Evolutionary conservation across 1,140 invertebrate species (phyloP).

Genomic region (Pomacea maculata): DNA sequence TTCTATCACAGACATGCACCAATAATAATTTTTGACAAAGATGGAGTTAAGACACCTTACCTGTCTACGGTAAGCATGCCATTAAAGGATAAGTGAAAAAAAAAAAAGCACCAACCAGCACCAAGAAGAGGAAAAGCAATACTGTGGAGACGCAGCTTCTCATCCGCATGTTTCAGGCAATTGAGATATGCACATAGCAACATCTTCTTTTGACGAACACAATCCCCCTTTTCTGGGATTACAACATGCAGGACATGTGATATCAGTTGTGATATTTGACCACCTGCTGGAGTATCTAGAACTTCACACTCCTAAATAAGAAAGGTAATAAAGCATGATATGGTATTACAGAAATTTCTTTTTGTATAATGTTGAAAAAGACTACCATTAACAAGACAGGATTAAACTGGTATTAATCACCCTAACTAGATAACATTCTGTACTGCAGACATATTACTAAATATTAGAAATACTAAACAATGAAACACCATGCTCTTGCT

Average conservation of each 20-base stretch:
- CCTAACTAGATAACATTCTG: too few species aligned
- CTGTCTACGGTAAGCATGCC: not conserved
- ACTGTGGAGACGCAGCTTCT: conserved; percentile 11
- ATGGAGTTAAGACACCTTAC: too few species aligned
- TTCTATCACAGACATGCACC: too few species aligned
- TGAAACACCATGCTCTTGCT: too few species aligned
- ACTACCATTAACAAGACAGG: too few species aligned
- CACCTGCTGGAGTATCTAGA: conserved; percentile 11
- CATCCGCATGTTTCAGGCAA: conserved; percentile 18
- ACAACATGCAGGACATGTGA: conserved; percentile 18
- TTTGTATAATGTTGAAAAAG: too few species aligned
- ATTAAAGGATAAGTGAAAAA: not conserved
- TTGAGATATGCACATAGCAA: conserved; percentile 22
- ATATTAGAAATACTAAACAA: too few species aligned
- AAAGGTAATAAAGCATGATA: too few species aligned
- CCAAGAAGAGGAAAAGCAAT: conserved; percentile 12
- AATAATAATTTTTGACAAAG: too few species aligned
- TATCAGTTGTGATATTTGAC: not conserved
- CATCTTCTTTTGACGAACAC: conserved; percentile 6
- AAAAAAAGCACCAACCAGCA: not conserved
- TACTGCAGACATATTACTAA: too few species aligned
- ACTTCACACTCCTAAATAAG: conserved; percentile 12
- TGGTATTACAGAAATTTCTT: too few species aligned
- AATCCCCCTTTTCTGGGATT: not conserved
- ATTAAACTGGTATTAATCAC: too few species aligned